Evolutionary conservation across 2,797 vertebrate species (phyloP).

Genomic region (Arrhamphus sclerolepis): DNA sequence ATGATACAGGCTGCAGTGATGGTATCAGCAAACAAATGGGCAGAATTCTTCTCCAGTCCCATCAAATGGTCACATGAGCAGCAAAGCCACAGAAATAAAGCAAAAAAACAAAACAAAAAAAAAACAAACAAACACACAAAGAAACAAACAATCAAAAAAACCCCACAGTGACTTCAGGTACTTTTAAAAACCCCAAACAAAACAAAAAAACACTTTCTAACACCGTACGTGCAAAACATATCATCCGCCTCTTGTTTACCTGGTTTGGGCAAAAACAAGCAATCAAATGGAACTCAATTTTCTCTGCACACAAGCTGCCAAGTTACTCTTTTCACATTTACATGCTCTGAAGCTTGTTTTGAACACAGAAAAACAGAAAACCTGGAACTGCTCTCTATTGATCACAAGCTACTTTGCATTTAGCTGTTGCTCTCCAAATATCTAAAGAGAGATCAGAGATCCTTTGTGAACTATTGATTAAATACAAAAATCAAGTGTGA

Average conservation of each 20-base stretch:
- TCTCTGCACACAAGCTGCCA: too few relatives aligned
- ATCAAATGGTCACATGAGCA: not conserved
- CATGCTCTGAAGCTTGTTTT: not conserved
- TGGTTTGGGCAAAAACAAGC: too few relatives aligned
- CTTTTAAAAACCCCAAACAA: too few relatives aligned
- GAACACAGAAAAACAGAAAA: slow-evolving; percentile 8
- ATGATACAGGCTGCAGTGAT: not conserved
- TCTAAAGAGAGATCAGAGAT: slow-evolving; percentile 30
- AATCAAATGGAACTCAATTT: too few relatives aligned
- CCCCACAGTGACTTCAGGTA: too few relatives aligned
- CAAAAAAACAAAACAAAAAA: too few relatives aligned
- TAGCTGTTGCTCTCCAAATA: slow-evolving; percentile 42
- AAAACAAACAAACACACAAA: too few relatives aligned
- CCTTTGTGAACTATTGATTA: slow-evolving; percentile 66
- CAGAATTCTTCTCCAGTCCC: slow-evolving; percentile 2
- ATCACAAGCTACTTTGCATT: slow-evolving; percentile 58
- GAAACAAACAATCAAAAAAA: too few relatives aligned
- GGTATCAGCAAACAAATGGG: not conserved
- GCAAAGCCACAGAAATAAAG: not conserved
- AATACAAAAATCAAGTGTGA: slow-evolving; percentile 33
- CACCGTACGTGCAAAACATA: too few relatives aligned
- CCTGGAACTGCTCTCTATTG: slow-evolving; percentile 45
- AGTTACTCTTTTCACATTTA: not conserved
- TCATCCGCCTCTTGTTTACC: too few relatives aligned
- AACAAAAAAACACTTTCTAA: not conserved